These are phyloP conservation scores for Danionella cerebrum DNA, from an alignment of 2,113 vertebrate genomes.

Conservation along the genomic window DNA sequence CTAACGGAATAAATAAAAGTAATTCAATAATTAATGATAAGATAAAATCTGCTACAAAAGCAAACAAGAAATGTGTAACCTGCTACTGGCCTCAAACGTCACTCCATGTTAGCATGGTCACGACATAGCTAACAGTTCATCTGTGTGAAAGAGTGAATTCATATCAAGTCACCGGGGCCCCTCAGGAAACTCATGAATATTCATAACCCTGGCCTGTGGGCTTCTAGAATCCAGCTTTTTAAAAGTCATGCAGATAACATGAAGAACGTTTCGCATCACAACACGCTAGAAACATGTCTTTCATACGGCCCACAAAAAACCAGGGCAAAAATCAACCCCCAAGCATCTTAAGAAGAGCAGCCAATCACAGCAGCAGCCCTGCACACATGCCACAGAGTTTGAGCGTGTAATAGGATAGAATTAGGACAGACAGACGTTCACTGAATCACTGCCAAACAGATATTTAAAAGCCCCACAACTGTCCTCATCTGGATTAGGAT, in stretches of 20 bases:
- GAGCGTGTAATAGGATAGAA: conserved; percentile 12
- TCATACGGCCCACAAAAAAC: not conserved
- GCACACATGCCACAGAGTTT: not conserved
- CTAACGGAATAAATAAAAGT: too few relatives aligned
- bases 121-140: conserved; percentile 3
- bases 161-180: conserved; percentile 7
- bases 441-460: conserved; percentile 5
- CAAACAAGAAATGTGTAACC: not conserved
- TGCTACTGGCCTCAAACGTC: not conserved
- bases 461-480: not conserved
- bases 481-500: not conserved
- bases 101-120: conserved; percentile 11
- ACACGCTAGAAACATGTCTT: not conserved
- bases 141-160: conserved; percentile 18
- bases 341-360: not conserved
- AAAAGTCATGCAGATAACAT: not conserved
- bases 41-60: not conserved
- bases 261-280: not conserved
- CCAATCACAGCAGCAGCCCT: conserved; percentile 13
- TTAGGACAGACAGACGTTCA: not conserved
- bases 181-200: conserved; percentile 25
- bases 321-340: conserved; percentile 3
- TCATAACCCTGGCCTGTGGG: not conserved
- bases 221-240: conserved; percentile 6
- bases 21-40: too few relatives aligned